phyloP scores from a whole-genome alignment of 2,113 vertebrate species.

The Stictonetta naevosa region DNA sequence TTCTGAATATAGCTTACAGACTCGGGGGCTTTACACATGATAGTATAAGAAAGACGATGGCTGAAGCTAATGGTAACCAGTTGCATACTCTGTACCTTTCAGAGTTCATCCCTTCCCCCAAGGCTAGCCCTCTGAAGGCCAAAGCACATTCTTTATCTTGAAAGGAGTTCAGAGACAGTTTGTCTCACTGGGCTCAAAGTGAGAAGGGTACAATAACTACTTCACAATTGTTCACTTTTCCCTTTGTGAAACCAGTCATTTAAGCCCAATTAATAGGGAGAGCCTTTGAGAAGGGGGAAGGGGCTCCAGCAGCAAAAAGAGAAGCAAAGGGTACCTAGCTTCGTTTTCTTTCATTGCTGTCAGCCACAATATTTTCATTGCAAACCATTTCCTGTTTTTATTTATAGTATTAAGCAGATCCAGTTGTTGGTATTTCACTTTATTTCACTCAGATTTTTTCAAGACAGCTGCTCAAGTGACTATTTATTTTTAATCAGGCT shows the following conservation, averaged over 20 bases:
- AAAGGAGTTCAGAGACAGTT: background rate
- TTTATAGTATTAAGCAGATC: background rate
- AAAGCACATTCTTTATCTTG: background rate
- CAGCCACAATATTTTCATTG: background rate
- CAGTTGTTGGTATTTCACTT: background rate
- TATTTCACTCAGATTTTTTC: background rate
- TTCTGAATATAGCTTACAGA: background rate
- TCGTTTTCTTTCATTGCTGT: background rate
- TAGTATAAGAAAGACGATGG: background rate
- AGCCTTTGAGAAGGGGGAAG: background rate
- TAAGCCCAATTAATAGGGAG: background rate
- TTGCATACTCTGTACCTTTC: background rate
- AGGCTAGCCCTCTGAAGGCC: background rate
- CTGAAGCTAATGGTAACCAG: background rate
- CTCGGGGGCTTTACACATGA: background rate
- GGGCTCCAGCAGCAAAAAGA: background rate
- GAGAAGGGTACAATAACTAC: background rate
- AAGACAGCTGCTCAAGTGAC: background rate
- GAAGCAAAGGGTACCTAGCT: background rate
- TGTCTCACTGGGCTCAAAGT: background rate
- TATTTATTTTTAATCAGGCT: background rate
- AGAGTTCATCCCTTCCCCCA: background rate
- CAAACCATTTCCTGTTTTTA: background rate
- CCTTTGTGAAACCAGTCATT: background rate
- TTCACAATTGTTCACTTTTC: background rate